Base-by-base conservation (phyloP, 2,113 vertebrate species). In the Corythornis madagascariensis region DNA sequence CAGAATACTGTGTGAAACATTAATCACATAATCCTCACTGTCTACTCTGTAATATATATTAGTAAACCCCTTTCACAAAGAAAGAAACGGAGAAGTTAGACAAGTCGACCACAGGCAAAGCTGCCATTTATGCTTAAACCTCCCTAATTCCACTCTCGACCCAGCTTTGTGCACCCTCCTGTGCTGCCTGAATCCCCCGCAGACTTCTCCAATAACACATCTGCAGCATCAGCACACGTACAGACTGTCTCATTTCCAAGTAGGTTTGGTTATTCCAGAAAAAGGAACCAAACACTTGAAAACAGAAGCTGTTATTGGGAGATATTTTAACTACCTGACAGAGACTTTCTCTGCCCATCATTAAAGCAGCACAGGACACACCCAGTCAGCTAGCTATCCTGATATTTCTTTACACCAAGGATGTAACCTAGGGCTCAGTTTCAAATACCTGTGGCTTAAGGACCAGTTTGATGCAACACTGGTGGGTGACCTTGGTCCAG, bases 21-120 rank as follows among this genome's bases (percentile, higher is more conserved):
- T 90, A 93, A 94, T 94, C 86, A 83, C 57, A n/a, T 48, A 90
- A 90, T 92, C 73, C 69, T 73, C 82, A 40, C 47, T 72, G 80
- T 56, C 77, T 88, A 42, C 50, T 86, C 38, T 59, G n/a, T 86
- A 84, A 86, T 14, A 82, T 14, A 28, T 59, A 65, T 47, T 78
- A 83, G 60, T 43, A 74, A 91, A 74, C 26, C 0, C 53, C 42
- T 75, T 90, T 75, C 56, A 83, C 61, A 57, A 47, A 67, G 47
- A 53, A 55, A 85, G 33, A 76, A 91, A 71, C 48, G 10, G 61
- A 84, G 76, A 74, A 71, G n/a, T 24, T 48, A 74, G 90, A 31
- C 60, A 93, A 64, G 72, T 53, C 2, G 1, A 74, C 53, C 56
- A 40, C 56, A 57, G 53, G 70, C 25, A 94, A 86, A 90, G 74